Percentiles rank a stretch among this genome's conserved stretches.
Conservation (phyloP, 2,113 vertebrate genomes). For the Origma solitaria region DNA sequence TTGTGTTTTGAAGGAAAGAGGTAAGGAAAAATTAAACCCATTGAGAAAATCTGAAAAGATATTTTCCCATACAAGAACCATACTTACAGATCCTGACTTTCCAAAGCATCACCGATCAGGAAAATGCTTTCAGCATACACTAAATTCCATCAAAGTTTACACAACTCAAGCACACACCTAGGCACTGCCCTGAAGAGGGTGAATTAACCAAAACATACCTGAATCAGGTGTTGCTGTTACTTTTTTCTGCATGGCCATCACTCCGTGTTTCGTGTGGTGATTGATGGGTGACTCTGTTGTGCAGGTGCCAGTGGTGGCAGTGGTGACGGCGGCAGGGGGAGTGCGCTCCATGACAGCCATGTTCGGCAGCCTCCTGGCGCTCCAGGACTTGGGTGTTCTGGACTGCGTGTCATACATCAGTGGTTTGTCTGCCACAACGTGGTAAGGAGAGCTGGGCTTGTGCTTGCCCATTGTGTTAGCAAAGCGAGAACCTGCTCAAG, state of each 20-base stretch:
- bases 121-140: neutral
- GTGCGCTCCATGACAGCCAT: conserved; percentile 77
- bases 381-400: conserved; percentile 79
- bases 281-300: neutral
- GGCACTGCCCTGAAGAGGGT: neutral
- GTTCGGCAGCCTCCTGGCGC: conserved; percentile 75
- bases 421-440: conserved; percentile 84
- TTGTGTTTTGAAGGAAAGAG: neutral
- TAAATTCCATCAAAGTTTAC: neutral
- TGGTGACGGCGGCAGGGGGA: conserved; percentile 80
- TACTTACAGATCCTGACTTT: neutral
- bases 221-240: neutral
- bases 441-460: conserved; percentile 67
- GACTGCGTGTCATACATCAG: conserved; percentile 81
- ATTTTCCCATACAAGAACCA: neutral
- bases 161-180: neutral
- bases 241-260: neutral
- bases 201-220: neutral
- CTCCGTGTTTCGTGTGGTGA: neutral
- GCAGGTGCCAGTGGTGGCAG: conserved; percentile 81
- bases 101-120: neutral
- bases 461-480: neutral
- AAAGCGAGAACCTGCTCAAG: neutral
- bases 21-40: neutral
- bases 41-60: neutral